A percentile compares a stretch with the other conserved stretches of the same genome.
Conservation (phyloP, 2,797 vertebrate species). For the Enteromius mattozi region DNA sequence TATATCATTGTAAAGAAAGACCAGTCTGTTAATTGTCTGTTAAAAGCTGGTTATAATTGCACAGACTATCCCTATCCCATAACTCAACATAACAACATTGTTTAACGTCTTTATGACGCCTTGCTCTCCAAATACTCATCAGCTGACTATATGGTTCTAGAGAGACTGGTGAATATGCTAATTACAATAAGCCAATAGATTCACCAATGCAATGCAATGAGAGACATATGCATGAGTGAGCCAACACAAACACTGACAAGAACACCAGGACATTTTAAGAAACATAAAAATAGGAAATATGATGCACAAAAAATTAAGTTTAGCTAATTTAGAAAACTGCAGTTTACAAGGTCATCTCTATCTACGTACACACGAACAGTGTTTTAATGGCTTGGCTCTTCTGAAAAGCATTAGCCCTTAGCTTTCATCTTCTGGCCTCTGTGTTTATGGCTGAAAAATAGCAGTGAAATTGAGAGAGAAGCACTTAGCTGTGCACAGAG, state of each 20-base stretch:
- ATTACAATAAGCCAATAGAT: background rate
- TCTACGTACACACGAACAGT: slow-evolving; percentile 2
- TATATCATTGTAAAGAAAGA: background rate
- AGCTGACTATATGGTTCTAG: background rate
- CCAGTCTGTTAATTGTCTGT: background rate
- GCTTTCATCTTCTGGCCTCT: slow-evolving; percentile 11
- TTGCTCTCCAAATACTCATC: background rate
- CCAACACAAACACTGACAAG: background rate
- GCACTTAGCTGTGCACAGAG: slow-evolving; percentile 23
- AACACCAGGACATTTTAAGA: background rate
- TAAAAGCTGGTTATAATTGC: background rate
- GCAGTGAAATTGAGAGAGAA: background rate
- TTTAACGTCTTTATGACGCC: background rate
- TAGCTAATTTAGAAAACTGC: background rate
- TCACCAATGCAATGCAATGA: background rate
- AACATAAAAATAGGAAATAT: background rate
- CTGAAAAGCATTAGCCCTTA: slow-evolving; percentile 47
- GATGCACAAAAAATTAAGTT: background rate
- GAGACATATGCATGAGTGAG: background rate
- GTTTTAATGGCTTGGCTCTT: slow-evolving; percentile 25
- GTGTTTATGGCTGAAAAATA: slow-evolving; percentile 50
- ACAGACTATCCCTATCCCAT: background rate
- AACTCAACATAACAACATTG: background rate
- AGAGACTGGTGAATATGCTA: background rate
- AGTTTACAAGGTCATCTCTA: background rate